Evolutionary conservation across 2,888 invertebrate genomes (phyloP).

Genomic region (Stenodema calcarata): DNA sequence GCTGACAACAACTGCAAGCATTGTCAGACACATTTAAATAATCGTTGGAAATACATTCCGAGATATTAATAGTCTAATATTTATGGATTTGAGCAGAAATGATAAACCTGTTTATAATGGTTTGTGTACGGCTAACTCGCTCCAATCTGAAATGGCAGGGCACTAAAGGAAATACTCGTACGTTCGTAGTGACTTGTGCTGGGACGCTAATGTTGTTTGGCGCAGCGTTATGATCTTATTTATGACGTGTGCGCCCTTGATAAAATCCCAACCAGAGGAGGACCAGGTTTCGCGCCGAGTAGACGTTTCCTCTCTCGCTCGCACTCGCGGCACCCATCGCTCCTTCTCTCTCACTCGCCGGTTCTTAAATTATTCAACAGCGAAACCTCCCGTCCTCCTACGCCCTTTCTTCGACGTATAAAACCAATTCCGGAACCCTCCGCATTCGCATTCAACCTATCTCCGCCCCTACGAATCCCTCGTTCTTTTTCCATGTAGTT

Average conservation of each 20-base stretch:
- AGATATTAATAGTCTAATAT: too few relatives aligned
- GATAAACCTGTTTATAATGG: neutral
- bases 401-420: neutral
- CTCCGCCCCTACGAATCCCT: neutral
- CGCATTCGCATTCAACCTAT: neutral
- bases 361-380: neutral
- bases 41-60: too few relatives aligned
- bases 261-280: neutral
- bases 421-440: neutral
- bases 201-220: neutral
- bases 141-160: neutral
- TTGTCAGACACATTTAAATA: too few relatives aligned
- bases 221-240: neutral
- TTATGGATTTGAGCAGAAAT: neutral
- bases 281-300: neutral
- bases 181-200: neutral
- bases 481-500: neutral
- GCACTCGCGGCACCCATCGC: neutral
- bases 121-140: neutral
- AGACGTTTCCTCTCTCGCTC: neutral
- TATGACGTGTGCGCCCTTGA: neutral
- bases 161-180: neutral
- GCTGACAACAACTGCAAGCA: too few relatives aligned
- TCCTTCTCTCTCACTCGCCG: neutral
- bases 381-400: neutral